Conservation (phyloP, 2,797 vertebrate genomes). For the Rhynchonycteris naso region DNA sequence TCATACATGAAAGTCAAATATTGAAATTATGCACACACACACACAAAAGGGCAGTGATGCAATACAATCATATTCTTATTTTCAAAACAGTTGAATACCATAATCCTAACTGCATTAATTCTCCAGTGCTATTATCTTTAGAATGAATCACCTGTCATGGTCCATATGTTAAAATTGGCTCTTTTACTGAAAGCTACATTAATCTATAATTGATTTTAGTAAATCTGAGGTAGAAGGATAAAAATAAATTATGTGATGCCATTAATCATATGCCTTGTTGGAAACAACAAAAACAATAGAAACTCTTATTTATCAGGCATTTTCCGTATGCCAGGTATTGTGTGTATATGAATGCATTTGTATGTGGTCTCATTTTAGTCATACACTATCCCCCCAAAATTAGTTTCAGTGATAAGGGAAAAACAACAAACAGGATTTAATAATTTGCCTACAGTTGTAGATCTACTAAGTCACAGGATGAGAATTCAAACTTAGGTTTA, state of each 20-base stretch:
- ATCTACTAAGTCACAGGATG: not conserved
- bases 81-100: conserved; percentile 8
- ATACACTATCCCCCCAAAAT: not conserved
- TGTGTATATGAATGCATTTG: not conserved
- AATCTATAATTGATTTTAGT: conserved; percentile 46
- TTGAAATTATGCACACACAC: not conserved
- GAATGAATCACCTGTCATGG: conserved; percentile 47
- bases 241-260: not conserved
- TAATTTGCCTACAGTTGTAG: not conserved
- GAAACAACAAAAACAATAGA: conserved; percentile 26
- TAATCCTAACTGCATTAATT: conserved; percentile 2
- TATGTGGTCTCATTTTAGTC: not conserved
- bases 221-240: not conserved
- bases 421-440: not conserved
- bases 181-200: conserved; percentile 16
- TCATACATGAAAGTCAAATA: conserved; percentile 7
- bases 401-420: not conserved
- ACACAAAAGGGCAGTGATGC: not conserved
- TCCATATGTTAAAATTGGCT: conserved; percentile 44
- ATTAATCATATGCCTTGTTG: conserved; percentile 9
- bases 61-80: not conserved
- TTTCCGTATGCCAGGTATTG: not conserved
- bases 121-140: conserved; percentile 38
- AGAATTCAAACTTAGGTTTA: not conserved
- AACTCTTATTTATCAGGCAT: not conserved